phyloP scores from a whole-genome alignment of 2,113 vertebrate genomes.

The Canis aureus region DNA sequence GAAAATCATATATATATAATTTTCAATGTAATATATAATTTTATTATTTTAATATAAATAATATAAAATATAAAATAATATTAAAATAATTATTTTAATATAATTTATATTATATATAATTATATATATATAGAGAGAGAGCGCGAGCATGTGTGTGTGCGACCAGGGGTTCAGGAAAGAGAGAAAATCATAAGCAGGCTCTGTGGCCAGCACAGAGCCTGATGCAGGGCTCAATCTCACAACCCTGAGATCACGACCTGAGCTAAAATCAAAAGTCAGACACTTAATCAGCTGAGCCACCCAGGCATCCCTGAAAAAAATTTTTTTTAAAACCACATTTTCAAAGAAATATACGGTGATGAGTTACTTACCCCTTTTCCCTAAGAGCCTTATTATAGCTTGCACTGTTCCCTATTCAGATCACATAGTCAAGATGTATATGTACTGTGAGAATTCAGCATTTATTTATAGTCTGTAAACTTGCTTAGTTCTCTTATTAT shows the following conservation, averaged over 20 bases:
- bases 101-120: too few species aligned
- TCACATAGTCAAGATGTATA: not conserved
- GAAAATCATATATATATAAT: too few species aligned
- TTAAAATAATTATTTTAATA: too few species aligned
- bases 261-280: not conserved
- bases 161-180: not conserved
- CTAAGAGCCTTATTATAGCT: slow-evolving; percentile 9
- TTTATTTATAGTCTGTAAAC: slow-evolving; percentile 39
- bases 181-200: not conserved
- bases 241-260: not conserved
- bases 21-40: too few species aligned
- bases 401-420: not conserved
- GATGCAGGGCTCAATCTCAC: not conserved
- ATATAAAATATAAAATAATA: too few species aligned
- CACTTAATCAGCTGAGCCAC: not conserved
- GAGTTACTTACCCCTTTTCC: slow-evolving; percentile 38
- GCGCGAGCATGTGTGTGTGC: too few species aligned
- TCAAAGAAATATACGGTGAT: not conserved
- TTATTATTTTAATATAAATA: too few species aligned
- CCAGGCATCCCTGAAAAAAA: not conserved
- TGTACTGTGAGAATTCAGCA: not conserved
- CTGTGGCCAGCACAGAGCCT: not conserved
- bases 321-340: not conserved
- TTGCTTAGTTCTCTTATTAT: slow-evolving; percentile 43
- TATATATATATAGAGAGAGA: too few species aligned